Percentiles rank a stretch among this genome's conserved stretches.
These are phyloP conservation scores for Tenebrio molitor DNA, from an alignment of 1,140 invertebrate genomes.

Conservation along the genomic window DNA sequence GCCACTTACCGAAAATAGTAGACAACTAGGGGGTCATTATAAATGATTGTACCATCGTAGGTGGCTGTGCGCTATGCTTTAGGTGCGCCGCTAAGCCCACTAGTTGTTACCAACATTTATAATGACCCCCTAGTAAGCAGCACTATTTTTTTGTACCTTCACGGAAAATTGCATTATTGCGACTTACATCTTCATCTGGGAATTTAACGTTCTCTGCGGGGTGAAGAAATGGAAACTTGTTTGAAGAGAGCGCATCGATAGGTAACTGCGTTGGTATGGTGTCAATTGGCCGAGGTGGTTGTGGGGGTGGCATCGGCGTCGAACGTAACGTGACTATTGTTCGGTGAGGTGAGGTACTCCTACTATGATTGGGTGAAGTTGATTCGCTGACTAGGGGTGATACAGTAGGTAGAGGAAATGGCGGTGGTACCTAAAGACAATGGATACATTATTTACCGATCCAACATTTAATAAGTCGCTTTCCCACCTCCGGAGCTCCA, in stretches of 20 bases:
- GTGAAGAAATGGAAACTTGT: constrained; percentile 50
- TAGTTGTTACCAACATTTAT: no score
- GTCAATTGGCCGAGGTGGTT: neutral
- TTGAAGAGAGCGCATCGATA: constrained; percentile 50
- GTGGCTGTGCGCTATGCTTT: no score
- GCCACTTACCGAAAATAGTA: no score
- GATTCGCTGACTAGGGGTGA: constrained; percentile 74
- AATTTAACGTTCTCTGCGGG: constrained; percentile 40
- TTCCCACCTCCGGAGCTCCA: constrained; percentile 67
- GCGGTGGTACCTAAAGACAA: constrained; percentile 62
- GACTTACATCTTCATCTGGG: constrained; percentile 53
- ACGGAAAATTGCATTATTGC: no score
- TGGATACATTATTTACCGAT: neutral
- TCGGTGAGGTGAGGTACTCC: constrained; percentile 71
- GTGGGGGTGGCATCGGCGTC: constrained; percentile 28
- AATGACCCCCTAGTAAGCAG: no score
- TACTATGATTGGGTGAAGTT: constrained; percentile 71
- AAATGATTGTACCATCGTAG: no score
- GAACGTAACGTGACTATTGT: constrained; percentile 53
- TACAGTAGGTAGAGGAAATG: constrained; percentile 66
- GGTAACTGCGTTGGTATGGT: constrained; percentile 33
- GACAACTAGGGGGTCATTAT: no score
- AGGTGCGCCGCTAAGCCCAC: no score
- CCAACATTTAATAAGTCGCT: constrained; percentile 32
- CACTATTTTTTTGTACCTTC: no score